Evolutionary conservation across 2,888 invertebrate species (phyloP), one percentile per base, ranked within the genome.

Genomic region (Rhingia rostrata): DNA sequence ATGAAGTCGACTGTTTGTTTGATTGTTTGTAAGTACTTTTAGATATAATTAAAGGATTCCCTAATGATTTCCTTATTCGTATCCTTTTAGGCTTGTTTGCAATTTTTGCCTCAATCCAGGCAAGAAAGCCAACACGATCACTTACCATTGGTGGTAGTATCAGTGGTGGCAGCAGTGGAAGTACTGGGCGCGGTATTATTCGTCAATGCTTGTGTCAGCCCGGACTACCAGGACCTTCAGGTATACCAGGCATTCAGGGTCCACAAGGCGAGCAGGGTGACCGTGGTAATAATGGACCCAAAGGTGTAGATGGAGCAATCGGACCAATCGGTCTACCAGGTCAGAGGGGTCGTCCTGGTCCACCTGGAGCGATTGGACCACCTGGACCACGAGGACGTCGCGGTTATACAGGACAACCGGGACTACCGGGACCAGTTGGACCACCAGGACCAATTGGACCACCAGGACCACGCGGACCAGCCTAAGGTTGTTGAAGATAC

Each of bases 1-100:
- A 83, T 83, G 83, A 73, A 67, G 73, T 73, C 67, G 43, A 51
- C 32, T 30, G 10, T 78, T 58, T 54, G 51, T 30, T 73, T 73
- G 33, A 43, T 77, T 67, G 63, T 58, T 39, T 67, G 83, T 83
- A 63, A 83, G 78, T 83, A 37, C n/a, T 1, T 45, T 32, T 10
- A 35, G 1, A 6, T 0, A 9, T 39, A 4, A 39, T 43, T 14
- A 33, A 60, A 58, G 14, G 51, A 43, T 33, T 32, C 41, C 3
- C n/a, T 22, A 32, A 4, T 4, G 37, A 3, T 32, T 4, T 60
- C 10, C 14, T 32, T 53, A 10, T 14, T 54, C 41, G 43, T 12
- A 0, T 54, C 22, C 12, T 60, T 72, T 33, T 30, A 83, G 83
- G 78, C 53, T 12, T 78, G 0, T 33, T 73, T 49, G 67, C 49